Base-by-base conservation (phyloP, 2,888 invertebrate species). In the Drosophila basisetae region DNA sequence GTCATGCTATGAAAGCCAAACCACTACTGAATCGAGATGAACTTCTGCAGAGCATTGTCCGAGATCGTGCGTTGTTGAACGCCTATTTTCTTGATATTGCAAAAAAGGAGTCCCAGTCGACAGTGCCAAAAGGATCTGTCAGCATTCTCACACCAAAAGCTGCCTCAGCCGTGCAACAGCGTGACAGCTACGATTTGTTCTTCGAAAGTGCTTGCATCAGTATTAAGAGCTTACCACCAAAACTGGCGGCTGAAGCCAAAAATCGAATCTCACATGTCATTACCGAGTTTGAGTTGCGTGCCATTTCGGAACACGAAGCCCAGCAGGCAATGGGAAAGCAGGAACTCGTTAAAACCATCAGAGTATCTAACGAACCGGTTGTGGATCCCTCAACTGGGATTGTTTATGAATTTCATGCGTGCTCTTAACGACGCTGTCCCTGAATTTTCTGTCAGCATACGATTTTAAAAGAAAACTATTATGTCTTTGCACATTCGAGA, bases 121-220 rank as follows among this genome's bases (percentile, higher is more conserved):
- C 2, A 4, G 10, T 25, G 16, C 33, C 22, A 7, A 61, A 49
- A 50, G 61, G 63, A 30, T 13, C 56, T 25, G 2, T 47, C 0
- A 35, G 47, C 4, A 37, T 25, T 5, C 7, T n/a, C 6, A 22
- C 31, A n/a, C 10, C 53, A 7, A 43, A 73, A 39, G 4, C 13
- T 11, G 11, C 16, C 22, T 11, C 50, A 22, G 25, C 16, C 4
- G 30, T 61, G n/a, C 62, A 50, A n/a, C 80, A 77, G 18, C 80
- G 72, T 9, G 86, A 90, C 50, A 89, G 85, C 54, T 91, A 91
- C 56, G 91, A 91, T 59, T 68, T 91, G 62, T 91, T 92, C 53
- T 91, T 91, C 30, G 92, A 92, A 56, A 92, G 92, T 31, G 89
- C 90, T 4, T 89, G 92, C 66, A 84, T 91, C 53, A 87, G 85